These are phyloP conservation scores for Scaptomyza pallida DNA, from an alignment of 1,140 invertebrate genomes.

Conservation along the genomic window DNA sequence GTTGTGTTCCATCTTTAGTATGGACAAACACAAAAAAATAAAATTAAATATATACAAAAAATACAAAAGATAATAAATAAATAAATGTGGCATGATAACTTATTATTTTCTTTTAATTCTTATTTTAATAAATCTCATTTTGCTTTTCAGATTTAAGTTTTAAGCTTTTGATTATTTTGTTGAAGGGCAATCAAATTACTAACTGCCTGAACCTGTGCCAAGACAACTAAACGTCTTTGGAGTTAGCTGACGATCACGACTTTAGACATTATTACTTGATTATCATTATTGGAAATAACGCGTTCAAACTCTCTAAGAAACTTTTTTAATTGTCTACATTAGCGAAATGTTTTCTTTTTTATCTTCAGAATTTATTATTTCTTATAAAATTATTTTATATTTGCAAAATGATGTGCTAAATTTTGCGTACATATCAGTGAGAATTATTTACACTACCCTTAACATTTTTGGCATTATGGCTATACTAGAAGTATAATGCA, in stretches of 20 bases:
- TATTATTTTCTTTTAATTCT: constrained; percentile 1
- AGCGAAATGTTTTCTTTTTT: too few relatives aligned
- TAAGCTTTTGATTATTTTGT: constrained; percentile 10
- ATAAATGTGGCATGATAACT: constrained; percentile 10
- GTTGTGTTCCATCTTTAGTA: constrained; percentile 61
- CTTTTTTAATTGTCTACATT: too few relatives aligned
- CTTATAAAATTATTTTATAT: too few relatives aligned
- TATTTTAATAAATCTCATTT: neutral
- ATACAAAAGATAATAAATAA: constrained; percentile 17
- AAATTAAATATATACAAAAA: constrained; percentile 25
- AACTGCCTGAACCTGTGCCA: constrained; percentile 36
- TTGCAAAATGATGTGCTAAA: constrained; percentile 68
- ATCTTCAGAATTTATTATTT: too few relatives aligned
- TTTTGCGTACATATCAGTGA: constrained; percentile 76
- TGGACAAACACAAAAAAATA: constrained; percentile 27
- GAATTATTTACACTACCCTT: constrained; percentile 69
- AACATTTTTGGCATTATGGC: constrained; percentile 52
- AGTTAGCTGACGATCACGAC: too few relatives aligned
- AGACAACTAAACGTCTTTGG: too few relatives aligned
- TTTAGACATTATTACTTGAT: too few relatives aligned
- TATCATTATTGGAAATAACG: too few relatives aligned
- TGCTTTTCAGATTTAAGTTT: constrained; percentile 15
- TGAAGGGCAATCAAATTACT: constrained; percentile 1
- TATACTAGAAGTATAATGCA: constrained; percentile 25
- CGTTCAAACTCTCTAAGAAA: too few relatives aligned